phyloP scores from a whole-genome alignment of 2,888 invertebrate species.

The Ceriagrion tenellum region DNA sequence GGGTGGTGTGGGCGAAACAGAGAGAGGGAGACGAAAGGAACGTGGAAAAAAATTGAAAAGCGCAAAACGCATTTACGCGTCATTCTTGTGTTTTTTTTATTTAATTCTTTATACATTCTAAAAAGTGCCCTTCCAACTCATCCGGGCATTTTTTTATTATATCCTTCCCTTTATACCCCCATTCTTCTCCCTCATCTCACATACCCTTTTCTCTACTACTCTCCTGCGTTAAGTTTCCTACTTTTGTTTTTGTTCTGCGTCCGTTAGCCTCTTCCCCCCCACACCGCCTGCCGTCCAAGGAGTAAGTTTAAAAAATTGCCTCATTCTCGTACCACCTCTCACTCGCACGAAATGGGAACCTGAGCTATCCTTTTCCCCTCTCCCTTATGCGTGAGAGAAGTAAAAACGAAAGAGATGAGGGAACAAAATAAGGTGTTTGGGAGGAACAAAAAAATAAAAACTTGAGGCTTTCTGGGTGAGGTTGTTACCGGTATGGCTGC shows the following conservation, averaged over 20 bases:
- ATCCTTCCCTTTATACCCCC: not conserved
- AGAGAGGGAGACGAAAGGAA: not conserved
- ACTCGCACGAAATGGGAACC: no score
- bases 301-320: constrained; percentile 58
- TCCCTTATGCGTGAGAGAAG: not conserved
- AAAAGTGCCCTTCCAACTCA: not conserved
- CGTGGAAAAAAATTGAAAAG: constrained; percentile 57
- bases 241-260: no score
- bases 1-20: not conserved
- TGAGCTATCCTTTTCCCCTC: not conserved
- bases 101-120: not conserved
- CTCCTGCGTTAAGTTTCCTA: not conserved
- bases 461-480: not conserved
- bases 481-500: constrained; percentile 42
- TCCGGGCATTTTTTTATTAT: not conserved
- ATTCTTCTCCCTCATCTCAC: not conserved
- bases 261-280: not conserved
- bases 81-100: constrained; percentile 31
- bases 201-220: not conserved
- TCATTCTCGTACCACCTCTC: not conserved
- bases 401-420: not conserved
- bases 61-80: constrained; percentile 54
- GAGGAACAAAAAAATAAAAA: not conserved
- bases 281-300: not conserved
- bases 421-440: not conserved